Evolutionary conservation across 1,140 invertebrate genomes (phyloP).

Genomic region (Ladona fulva): DNA sequence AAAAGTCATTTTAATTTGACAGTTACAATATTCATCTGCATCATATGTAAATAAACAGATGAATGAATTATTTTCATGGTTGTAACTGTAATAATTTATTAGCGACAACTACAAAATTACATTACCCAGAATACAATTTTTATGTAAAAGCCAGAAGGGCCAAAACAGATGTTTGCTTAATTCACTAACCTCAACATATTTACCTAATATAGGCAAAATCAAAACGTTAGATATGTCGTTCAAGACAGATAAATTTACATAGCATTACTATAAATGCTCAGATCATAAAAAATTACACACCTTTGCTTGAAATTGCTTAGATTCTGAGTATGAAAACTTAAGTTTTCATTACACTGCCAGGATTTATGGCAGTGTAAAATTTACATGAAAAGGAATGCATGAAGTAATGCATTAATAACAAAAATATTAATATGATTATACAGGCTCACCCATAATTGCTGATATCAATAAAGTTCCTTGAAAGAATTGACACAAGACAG

Average conservation of each 20-base stretch:
- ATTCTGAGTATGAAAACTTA: no score
- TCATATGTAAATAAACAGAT: no score
- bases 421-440: no score
- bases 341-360: no score
- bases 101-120: not conserved
- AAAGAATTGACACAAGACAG: no score
- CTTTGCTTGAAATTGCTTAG: not conserved
- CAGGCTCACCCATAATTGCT: no score
- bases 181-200: slow-evolving; percentile 10
- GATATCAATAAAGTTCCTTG: no score
- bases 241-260: slow-evolving; percentile 10
- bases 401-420: no score
- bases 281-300: not conserved
- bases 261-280: not conserved
- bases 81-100: slow-evolving; percentile 11
- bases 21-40: no score
- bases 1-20: no score
- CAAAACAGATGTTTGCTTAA: not conserved
- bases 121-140: slow-evolving; percentile 4
- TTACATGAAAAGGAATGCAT: no score
- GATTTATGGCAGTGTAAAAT: no score
- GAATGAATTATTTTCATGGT: not conserved
- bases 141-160: not conserved
- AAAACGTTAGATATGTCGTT: not conserved
- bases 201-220: slow-evolving; percentile 10